phyloP scores from a whole-genome alignment of 37 sponge, comb jelly and placozoan species.

The Dysidea cf. avara region DNA sequence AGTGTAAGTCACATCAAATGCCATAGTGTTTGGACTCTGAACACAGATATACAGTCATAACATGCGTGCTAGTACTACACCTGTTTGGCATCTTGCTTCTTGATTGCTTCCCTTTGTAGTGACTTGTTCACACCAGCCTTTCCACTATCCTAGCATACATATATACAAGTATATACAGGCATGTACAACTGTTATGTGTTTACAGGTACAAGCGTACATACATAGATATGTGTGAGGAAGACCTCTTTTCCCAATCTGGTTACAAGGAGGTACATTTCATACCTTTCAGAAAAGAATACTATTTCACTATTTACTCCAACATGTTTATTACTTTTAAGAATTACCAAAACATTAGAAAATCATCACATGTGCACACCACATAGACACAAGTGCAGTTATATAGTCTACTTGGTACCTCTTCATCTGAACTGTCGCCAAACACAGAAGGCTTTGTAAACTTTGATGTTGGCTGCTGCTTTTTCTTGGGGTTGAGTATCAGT shows the following conservation, averaged over 20 bases:
- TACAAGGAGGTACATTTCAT: no score
- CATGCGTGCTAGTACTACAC: not conserved
- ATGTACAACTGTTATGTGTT: no score
- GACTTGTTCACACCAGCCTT: not conserved
- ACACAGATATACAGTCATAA: not conserved
- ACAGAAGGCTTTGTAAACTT: constrained; percentile 41
- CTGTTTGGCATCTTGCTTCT: constrained; percentile 16
- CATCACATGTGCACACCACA: not conserved
- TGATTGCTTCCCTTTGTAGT: constrained; percentile 42
- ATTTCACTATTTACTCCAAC: no score
- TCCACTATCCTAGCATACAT: constrained; percentile 10
- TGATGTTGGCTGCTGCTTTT: not conserved
- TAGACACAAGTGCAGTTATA: not conserved
- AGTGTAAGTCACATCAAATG: no score
- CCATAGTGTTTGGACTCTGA: no score
- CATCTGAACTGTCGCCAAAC: constrained; percentile 70
- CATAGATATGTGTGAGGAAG: no score
- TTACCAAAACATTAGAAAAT: no score
- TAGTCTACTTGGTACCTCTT: constrained; percentile 42
- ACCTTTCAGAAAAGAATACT: no score
- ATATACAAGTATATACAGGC: no score
- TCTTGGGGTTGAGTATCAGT: constrained; percentile 29
- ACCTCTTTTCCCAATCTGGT: no score
- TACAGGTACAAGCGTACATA: no score
- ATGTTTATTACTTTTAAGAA: no score